Base-by-base conservation (phyloP, 1,140 invertebrate genomes). In the Spodoptera frugiperda region DNA sequence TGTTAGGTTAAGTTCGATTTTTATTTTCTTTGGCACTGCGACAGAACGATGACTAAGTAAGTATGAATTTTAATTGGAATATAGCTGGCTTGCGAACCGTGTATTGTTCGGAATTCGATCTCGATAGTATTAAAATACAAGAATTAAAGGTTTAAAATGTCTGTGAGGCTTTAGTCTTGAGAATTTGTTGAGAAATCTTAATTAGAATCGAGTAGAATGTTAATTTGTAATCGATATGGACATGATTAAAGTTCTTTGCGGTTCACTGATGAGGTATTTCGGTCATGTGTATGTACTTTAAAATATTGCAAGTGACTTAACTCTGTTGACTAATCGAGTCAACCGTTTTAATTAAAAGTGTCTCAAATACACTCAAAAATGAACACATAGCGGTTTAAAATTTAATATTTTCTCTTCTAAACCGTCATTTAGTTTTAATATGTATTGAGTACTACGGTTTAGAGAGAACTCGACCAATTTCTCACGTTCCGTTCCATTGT, bases 61-160 rank as follows among this genome's bases (percentile, higher is more conserved):
- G 61, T 67, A 67, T 76, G 73, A 67, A 76, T 76, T 65, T 67
- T 76, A 76, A 76, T 76, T 76, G 71, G 71, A 73, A 73, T 61
- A 73, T 61, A 44, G 71, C 71, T 61, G 71, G 14, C 71, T 48
- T 25, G 19, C 54, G 55, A 61, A 57, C 71, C 71, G 59, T 73
- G 44, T 61, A 61, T 61, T 51, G 71, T 61, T 73, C 30, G 61
- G 71, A 73, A 59, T 61, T 17, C 54, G 11, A 71, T 21, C 17
- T 71, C 4, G 14, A 71, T 17, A 19, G 11, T 44, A 5, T 67
- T 48, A 49, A 57, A 61, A 25, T 73, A 15, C 46, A 61, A 61
- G 21, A 49, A n/a, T 49, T 30, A 49, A 61, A 8, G 2, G 25
- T 30, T 8, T 39, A 33, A 33, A 33, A 33, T 33, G 33, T 39